Conservation (phyloP, 2,113 vertebrate genomes). For the Fulmarus glacialis region DNA sequence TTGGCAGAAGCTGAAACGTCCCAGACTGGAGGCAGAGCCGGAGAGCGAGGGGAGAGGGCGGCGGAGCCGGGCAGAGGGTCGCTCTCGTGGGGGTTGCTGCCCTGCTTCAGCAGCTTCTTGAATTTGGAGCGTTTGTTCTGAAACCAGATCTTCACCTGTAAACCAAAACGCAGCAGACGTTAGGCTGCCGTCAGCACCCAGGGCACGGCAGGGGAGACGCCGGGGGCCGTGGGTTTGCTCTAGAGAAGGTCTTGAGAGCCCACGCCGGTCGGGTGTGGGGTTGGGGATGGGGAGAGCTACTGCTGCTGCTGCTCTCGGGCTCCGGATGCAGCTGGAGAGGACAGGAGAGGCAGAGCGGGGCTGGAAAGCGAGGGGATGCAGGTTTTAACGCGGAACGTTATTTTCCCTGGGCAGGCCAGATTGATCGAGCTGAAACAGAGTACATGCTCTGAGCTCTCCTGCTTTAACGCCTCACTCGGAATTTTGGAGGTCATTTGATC, state of each 20-base stretch:
- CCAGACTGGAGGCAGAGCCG: slow-evolving; percentile 96
- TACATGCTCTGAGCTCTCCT: neutral
- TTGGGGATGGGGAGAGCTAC: neutral
- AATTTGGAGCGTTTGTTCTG: slow-evolving; percentile 99
- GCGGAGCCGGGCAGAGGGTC: slow-evolving; percentile 92
- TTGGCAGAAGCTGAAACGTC: slow-evolving; percentile 96
- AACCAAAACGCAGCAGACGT: slow-evolving; percentile 26
- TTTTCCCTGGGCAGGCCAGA: neutral
- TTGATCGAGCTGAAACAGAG: neutral
- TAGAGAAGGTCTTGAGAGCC: neutral
- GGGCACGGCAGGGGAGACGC: neutral
- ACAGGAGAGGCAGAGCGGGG: neutral
- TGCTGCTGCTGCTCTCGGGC: neutral
- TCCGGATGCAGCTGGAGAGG: neutral
- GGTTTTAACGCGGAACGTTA: neutral
- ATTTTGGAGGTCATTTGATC: slow-evolving; percentile 24
- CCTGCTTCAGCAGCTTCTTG: slow-evolving; percentile 98
- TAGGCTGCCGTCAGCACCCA: neutral
- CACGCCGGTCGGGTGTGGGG: neutral
- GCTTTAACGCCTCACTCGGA: neutral
- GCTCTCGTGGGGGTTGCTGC: slow-evolving; percentile 92
- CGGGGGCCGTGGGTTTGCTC: neutral
- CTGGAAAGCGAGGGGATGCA: neutral
- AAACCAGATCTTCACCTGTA: slow-evolving; percentile 99
- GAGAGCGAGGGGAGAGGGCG: slow-evolving; percentile 92